Percentiles rank a stretch among this genome's conserved stretches.
These are phyloP conservation scores for Hyla sarda DNA, from an alignment of 2,113 vertebrate species.

Conservation along the genomic window DNA sequence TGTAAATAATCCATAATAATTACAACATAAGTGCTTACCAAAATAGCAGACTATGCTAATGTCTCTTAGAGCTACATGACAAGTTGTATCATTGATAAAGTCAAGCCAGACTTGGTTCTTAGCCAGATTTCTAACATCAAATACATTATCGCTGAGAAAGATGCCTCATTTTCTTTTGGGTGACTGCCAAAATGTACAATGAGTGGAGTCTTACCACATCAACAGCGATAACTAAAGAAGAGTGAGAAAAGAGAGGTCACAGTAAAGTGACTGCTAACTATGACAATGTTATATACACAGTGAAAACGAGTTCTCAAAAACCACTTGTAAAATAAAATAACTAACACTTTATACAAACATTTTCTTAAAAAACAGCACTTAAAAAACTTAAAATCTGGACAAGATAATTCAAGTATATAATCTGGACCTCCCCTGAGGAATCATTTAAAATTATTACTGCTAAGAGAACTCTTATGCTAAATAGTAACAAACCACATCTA, in stretches of 20 bases:
- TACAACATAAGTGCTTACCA: not conserved
- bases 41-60: not conserved
- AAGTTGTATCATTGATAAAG: slow-evolving; percentile 37
- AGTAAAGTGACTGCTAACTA: not conserved
- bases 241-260: not conserved
- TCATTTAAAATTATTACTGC: no score
- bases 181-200: slow-evolving; percentile 24
- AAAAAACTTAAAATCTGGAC: no score
- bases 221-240: not conserved
- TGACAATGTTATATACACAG: no score
- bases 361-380: no score
- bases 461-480: no score
- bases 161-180: slow-evolving; percentile 42
- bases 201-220: slow-evolving; percentile 12
- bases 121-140: slow-evolving; percentile 39
- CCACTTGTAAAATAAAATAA: no score
- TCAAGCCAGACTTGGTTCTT: slow-evolving; percentile 34
- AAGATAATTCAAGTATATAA: no score
- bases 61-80: slow-evolving; percentile 5
- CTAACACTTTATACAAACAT: no score
- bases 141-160: slow-evolving; percentile 26
- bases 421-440: no score
- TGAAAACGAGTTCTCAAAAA: no score
- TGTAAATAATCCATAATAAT: not conserved
- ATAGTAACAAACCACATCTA: no score